phyloP scores from a whole-genome alignment of 1,140 invertebrate species.

The Proctacanthus coquilletti region DNA sequence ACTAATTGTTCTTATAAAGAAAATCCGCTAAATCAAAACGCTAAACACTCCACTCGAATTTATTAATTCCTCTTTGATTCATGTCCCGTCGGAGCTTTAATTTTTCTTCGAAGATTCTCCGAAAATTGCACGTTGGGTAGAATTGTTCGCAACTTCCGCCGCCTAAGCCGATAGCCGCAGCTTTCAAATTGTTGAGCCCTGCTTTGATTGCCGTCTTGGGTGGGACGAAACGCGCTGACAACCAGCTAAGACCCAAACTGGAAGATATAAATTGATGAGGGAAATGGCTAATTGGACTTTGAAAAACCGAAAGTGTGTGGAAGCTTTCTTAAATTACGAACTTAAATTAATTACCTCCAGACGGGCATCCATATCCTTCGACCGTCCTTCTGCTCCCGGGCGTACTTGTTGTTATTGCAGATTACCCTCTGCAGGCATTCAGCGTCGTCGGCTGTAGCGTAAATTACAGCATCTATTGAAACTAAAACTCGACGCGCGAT shows the following conservation, averaged over 20 bases:
- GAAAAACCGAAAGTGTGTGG: no score
- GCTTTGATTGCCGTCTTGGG: constrained; percentile 10
- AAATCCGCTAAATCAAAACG: no score
- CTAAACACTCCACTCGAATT: no score
- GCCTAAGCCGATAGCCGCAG: constrained; percentile 38
- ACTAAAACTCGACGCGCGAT: constrained; percentile 35
- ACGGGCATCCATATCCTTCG: constrained; percentile 47
- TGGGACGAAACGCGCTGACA: constrained; percentile 30
- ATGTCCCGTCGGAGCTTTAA: no score
- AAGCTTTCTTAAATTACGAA: no score
- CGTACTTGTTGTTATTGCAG: constrained; percentile 45
- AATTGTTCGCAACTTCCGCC: constrained; percentile 32
- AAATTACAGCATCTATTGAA: constrained; percentile 36
- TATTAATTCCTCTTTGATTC: no score
- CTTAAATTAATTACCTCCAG: constrained; percentile 52
- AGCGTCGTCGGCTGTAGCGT: constrained; percentile 31
- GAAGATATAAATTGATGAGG: constrained; percentile 11
- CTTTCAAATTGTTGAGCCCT: constrained; percentile 31
- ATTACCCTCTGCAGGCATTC: constrained; percentile 42
- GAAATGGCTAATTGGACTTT: neutral
- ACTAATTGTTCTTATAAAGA: no score
- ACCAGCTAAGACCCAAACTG: constrained; percentile 42
- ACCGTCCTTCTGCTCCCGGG: constrained; percentile 32
- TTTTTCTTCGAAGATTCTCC: no score
- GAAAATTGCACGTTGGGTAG: no score